Percentiles rank a stretch among this genome's conserved stretches.
phyloP scores from a whole-genome alignment of 2,113 vertebrate genomes.

The Seriola aureovittata region DNA sequence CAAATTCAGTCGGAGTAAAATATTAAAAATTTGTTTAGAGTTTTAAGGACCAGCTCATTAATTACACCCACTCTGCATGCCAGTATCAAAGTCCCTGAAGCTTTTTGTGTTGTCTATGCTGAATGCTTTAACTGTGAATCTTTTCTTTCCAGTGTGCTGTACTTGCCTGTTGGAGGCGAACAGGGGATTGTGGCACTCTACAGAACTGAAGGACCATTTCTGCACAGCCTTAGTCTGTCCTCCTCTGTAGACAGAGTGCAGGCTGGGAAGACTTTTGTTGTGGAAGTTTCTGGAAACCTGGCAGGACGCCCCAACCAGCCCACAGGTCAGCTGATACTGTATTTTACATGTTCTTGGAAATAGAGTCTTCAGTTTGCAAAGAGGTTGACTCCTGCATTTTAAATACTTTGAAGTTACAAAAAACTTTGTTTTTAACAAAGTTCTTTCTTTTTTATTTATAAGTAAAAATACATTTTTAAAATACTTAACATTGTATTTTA shows the following conservation, averaged over 20 bases:
- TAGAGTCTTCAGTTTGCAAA: neutral
- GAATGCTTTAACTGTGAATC: neutral
- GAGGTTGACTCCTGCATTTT: neutral
- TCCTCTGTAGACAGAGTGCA: constrained; percentile 47
- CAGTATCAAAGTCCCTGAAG: neutral
- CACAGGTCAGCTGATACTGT: constrained; percentile 67
- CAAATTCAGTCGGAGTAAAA: neutral
- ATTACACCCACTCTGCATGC: neutral
- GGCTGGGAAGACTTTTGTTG: constrained; percentile 57
- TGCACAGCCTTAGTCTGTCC: constrained; percentile 51
- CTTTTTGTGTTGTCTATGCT: neutral
- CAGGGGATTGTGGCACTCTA: constrained; percentile 50
- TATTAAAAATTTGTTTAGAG: neutral
- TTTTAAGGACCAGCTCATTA: neutral
- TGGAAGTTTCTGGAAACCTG: constrained; percentile 70
- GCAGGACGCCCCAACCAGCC: constrained; percentile 50
- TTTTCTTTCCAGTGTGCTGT: constrained; percentile 15
- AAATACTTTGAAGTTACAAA: neutral
- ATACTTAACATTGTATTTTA: neutral
- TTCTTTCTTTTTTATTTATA: neutral
- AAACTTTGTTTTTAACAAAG: neutral
- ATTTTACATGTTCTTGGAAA: constrained; percentile 12
- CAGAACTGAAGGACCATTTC: constrained; percentile 67
- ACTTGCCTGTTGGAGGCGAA: constrained; percentile 53
- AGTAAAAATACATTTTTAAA: neutral